Evolutionary conservation across 1,140 invertebrate genomes (phyloP), one percentile per base, ranked within the genome.

Genomic region (Belonocnema kinseyi): DNA sequence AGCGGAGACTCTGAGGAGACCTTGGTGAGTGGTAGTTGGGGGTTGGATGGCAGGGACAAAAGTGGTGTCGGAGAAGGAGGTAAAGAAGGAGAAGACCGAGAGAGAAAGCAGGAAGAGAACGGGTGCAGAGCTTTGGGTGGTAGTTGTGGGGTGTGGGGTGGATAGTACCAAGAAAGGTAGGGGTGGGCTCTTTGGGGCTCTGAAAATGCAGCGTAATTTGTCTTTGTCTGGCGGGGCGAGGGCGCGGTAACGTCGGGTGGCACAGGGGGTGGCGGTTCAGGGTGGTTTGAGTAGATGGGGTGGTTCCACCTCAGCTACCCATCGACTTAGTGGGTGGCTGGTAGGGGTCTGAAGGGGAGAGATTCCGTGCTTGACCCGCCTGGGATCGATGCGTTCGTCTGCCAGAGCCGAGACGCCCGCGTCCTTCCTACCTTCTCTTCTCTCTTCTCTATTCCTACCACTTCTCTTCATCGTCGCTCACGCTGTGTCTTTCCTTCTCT

Each of bases 311-410:
- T 46, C 40, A 46, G 40, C 40, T 7, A 46, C 40, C 40, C 40
- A 46, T 73, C 73, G 58, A 80, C 74, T 61, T 66, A 80, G 78
- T 82, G 75, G 79, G 78, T 78, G 76, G 78, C 76, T 80, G 12
- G 52, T 19, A n/a, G 75, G 79, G 26, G 70, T 17, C 19, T 50
- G 75, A 74, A 76, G 77, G 81, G 80, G 80, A 85, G 79, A 82
- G 85, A 88, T 90, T 90, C 88, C 88, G 89, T 90, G 89, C 89
- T 91, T 90, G 89, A 90, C 90, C 89, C 85, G 89, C 88, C 89
- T 89, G 89, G 89, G 90, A 91, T 91, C 90, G 90, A 91, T 91
- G 90, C 90, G 89, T 91, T 91, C 90, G 90, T 91, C 90, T 91
- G 90, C 90, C 90, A 90, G 89, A 91, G 85, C 86, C 88, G 89